Conservation (phyloP, 2,113 vertebrate genomes). For the Limanda limanda region DNA sequence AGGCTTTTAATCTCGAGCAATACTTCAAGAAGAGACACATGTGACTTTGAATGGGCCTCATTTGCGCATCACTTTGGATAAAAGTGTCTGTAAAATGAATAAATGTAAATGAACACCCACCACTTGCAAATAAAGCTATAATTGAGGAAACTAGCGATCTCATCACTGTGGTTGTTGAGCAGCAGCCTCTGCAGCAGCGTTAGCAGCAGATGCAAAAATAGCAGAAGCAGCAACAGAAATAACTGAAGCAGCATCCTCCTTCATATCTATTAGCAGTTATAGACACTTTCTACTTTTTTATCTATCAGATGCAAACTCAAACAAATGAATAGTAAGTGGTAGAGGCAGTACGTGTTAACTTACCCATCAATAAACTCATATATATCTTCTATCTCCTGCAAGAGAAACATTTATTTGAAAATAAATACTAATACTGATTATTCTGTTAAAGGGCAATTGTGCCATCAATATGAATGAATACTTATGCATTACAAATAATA, state of each 20-base stretch:
- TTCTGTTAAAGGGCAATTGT: no score
- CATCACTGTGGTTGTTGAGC: background rate
- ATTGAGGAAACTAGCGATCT: background rate
- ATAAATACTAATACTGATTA: background rate
- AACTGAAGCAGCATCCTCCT: background rate
- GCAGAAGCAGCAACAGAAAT: background rate
- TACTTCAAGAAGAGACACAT: background rate
- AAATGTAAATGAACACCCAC: no score
- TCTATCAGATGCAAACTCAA: background rate
- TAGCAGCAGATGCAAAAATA: conserved; percentile 21
- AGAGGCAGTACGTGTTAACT: conserved; percentile 53
- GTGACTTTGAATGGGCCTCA: background rate
- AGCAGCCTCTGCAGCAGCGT: background rate
- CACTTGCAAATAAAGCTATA: no score
- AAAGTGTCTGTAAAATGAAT: no score
- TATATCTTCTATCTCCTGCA: conserved; percentile 76
- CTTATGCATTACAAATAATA: no score
- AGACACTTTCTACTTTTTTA: background rate
- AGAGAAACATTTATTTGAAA: conserved; percentile 43
- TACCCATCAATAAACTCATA: conserved; percentile 83
- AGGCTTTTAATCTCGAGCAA: no score
- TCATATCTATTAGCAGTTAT: background rate
- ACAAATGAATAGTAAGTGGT: background rate
- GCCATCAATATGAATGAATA: no score
- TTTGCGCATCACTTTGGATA: no score